Evolutionary conservation across 2,797 vertebrate genomes (phyloP).

Genomic region (Momotus momota): DNA sequence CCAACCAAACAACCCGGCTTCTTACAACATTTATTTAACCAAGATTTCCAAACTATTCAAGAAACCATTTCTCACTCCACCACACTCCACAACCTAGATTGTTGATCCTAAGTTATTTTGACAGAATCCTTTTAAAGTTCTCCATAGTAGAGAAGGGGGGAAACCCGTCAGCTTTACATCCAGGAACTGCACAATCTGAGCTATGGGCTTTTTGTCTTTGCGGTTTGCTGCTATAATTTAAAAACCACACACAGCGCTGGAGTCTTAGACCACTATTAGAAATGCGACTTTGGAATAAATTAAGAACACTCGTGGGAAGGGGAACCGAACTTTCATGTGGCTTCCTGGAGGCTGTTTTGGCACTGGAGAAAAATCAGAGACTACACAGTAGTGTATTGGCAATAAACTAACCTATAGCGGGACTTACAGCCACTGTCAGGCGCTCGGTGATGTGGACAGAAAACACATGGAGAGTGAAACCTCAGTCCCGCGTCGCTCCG

Average conservation of each 20-base stretch:
- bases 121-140: conserved; percentile 36
- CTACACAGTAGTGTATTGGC: conserved; percentile 14
- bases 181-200: conserved; percentile 56
- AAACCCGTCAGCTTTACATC: conserved; percentile 43
- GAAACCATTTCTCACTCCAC: neutral
- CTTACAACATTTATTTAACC: neutral
- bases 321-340: conserved; percentile 68
- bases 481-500: rapidly evolving
- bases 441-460: neutral
- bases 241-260: conserved; percentile 60
- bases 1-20: rapidly evolving
- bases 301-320: conserved; percentile 70
- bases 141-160: neutral
- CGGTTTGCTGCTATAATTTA: conserved; percentile 71
- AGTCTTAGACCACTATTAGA: conserved; percentile 65
- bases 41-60: neutral
- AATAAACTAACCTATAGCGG: conserved; percentile 8
- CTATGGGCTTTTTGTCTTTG: conserved; percentile 49
- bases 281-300: conserved; percentile 69
- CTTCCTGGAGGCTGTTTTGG: conserved; percentile 51
- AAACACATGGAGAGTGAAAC: neutral
- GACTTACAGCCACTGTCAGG: neutral
- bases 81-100: neutral
- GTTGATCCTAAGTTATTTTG: conserved; percentile 32
- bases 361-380: conserved; percentile 37